A percentile compares a stretch with the other conserved stretches of the same genome.
Evolutionary conservation across 2,888 invertebrate genomes (phyloP).

Genomic region (Drosophila fungiperda): DNA sequence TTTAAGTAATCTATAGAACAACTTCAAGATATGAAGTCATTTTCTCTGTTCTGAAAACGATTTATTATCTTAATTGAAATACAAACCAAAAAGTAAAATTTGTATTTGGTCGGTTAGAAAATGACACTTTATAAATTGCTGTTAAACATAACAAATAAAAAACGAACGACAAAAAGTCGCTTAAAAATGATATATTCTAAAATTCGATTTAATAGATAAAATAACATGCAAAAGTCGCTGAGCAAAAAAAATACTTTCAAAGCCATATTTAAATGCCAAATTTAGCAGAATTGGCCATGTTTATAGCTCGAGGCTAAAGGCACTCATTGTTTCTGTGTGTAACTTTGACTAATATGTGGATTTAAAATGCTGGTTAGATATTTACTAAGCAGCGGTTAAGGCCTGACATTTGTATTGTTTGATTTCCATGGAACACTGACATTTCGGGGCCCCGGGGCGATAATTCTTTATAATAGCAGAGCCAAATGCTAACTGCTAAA

Average conservation of each 20-base stretch:
- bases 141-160: neutral
- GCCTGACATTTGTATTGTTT: slow-evolving; percentile 73
- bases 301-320: neutral
- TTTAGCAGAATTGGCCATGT: neutral
- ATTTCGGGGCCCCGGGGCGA: slow-evolving; percentile 56
- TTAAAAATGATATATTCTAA: neutral
- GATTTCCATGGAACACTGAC: slow-evolving; percentile 64
- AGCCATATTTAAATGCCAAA: neutral
- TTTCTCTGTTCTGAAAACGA: neutral
- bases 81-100: too few relatives aligned
- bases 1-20: neutral
- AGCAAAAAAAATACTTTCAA: too few relatives aligned
- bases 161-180: neutral
- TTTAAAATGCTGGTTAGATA: slow-evolving; percentile 14
- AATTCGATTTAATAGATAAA: neutral
- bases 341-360: slow-evolving; percentile 35
- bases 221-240: neutral
- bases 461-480: slow-evolving; percentile 76
- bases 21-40: neutral
- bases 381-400: slow-evolving; percentile 23
- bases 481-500: slow-evolving; percentile 61
- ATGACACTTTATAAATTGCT: neutral
- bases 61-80: neutral
- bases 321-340: neutral
- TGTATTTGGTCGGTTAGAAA: neutral